phyloP scores from a whole-genome alignment of 2,797 vertebrate genomes.

The Dermochelys coriacea region DNA sequence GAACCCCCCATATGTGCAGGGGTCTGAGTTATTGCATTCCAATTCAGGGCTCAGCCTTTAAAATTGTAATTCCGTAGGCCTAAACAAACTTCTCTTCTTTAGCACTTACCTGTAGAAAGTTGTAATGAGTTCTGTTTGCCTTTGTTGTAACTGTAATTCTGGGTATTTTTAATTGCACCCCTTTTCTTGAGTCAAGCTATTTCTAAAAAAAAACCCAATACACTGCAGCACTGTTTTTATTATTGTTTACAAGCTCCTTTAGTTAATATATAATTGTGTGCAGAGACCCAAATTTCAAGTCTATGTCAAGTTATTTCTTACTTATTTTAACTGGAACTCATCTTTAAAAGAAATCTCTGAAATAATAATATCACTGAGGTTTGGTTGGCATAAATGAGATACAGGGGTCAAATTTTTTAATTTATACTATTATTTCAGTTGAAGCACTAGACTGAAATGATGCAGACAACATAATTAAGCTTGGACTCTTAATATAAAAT shows the following conservation, averaged over 20 bases:
- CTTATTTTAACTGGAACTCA: neutral
- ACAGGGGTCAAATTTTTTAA: neutral
- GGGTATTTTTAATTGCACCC: neutral
- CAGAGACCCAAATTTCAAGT: neutral
- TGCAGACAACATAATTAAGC: neutral
- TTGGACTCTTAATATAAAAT: neutral
- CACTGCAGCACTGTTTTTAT: neutral
- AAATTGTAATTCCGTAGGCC: neutral
- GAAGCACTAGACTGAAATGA: neutral
- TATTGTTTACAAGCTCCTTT: neutral
- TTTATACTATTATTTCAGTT: neutral
- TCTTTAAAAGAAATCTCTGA: neutral
- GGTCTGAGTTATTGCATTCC: neutral
- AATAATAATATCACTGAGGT: neutral
- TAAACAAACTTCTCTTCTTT: conserved; percentile 1
- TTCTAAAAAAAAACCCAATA: neutral
- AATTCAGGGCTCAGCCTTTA: accelerated
- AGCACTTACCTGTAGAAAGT: neutral
- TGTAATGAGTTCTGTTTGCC: neutral
- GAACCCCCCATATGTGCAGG: neutral
- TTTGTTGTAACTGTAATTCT: accelerated
- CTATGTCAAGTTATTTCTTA: neutral
- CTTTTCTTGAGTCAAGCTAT: neutral
- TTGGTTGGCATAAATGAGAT: neutral
- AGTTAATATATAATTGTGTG: neutral